Base-by-base conservation (phyloP, 23 tunicate species). In the Aplidium turbinatum region DNA sequence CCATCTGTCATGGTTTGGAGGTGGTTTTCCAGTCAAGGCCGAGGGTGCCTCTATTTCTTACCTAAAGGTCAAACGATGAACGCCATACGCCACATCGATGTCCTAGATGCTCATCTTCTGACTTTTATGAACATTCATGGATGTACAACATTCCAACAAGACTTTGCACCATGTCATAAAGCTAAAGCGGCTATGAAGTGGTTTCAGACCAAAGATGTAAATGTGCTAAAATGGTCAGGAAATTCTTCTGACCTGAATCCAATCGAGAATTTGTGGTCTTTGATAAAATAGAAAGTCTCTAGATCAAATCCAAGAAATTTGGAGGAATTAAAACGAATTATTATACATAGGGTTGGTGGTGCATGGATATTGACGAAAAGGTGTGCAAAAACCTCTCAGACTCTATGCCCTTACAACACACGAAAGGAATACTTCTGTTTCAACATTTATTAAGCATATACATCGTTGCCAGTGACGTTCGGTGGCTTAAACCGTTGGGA, bases 361-460 rank as follows among this genome's bases (percentile, higher is more conserved):
- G 50, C 50, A 42, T 9, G 50, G 50, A 42, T 42, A 42, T 20
- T 55, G 20, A 20, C 20, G 62, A 13, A 20, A 18, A 55, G 22
- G 24, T 18, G 62, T 55, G 62, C 62, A 55, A 55, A 42, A 55
- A 55, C 62, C 62, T 55, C 24, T 55, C 62, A 18, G 24, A 55
- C n/a, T 55, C 25, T 22, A 55, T 55, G 62, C 62, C 62, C 6
- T 18, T 42, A 16, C 50, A 42, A 9, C 50, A n/a, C n/a, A n/a
- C n/a, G n/a, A n/a, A n/a, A n/a, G n/a, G n/a, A n/a, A n/a, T n/a
- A n/a, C n/a, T n/a, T n/a, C n/a, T n/a, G n/a, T n/a, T n/a, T n/a
- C n/a, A n/a, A n/a, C n/a, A n/a, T n/a, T n/a, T n/a, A n/a, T n/a
- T n/a, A n/a, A n/a, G n/a, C n/a, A n/a, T n/a, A n/a, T n/a, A n/a